Evolutionary conservation across 2,113 vertebrate species (phyloP), one percentile per base, ranked within the genome.

Genomic region (Hemichromis elongatus): DNA sequence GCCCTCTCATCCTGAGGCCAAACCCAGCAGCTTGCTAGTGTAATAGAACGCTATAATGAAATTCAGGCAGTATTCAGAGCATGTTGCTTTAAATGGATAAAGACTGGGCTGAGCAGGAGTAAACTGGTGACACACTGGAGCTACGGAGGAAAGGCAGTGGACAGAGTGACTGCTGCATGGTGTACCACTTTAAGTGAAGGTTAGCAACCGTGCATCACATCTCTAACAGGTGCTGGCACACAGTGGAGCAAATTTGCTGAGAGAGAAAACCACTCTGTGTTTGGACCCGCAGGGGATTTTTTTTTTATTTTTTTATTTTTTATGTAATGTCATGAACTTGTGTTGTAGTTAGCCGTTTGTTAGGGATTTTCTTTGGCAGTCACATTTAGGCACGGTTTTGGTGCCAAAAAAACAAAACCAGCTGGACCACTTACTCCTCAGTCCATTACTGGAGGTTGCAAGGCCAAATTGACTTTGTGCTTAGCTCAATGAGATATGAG

Each of bases 41-140:
- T 95, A 95, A 95, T 95, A 92, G 92, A 92, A 90, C 59, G 86
- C 75, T 53, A 90, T 96, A 95, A 96, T 96, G 94, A 95, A 95
- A 96, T 95, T 94, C 95, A 93, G 90, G 79, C 83, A 92, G 92
- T 85, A 70, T 85, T 91, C 92, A 87, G 82, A 88, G 87, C 90
- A 79, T 80, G 81, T 83, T 82, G 90, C 85, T 90, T 83, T 84
- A 94, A 94, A 92, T 92, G 89, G 91, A 92, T 82, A 87, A 90
- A 82, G 89, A 90, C 81, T 50, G 61, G 84, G 56, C 78, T 82
- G 55, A 57, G 70, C 40, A 3, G 85, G 84, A 78, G 90, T 84
- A 79, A 87, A 66, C 81, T 52, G 61, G 73, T 55, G 83, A 63
- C 81, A 75, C 81, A 88, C 30, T 66, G 26, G 55, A 80, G 79